Conservation (phyloP, 2,797 vertebrate species). For the Etheostoma perlongum region DNA sequence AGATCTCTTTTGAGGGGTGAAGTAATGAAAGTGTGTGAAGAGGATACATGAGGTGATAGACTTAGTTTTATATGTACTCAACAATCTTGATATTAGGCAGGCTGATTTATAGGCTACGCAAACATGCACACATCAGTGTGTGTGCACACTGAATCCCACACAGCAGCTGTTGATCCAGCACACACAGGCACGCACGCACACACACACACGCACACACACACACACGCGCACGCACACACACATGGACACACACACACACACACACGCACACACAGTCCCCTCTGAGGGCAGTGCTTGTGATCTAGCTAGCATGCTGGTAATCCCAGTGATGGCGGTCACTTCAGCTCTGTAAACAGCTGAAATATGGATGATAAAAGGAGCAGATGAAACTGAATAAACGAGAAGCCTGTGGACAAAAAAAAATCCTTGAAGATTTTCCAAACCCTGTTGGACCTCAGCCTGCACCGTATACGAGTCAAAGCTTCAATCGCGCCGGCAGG, state of each 20-base stretch:
- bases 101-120: conserved; percentile 35
- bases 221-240: conserved; percentile 17
- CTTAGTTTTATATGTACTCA: conserved; percentile 21
- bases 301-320: conserved; percentile 75
- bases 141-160: conserved; percentile 26
- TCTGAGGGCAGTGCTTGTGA: conserved; percentile 68
- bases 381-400: conserved; percentile 80
- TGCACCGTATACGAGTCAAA: conserved; percentile 42
- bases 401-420: conserved; percentile 65
- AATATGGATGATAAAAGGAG: conserved; percentile 82
- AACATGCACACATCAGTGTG: conserved; percentile 34
- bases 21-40: conserved; percentile 1
- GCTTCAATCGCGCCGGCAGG: conserved; percentile 46
- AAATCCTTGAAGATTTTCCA: conserved; percentile 74
- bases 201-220: neutral
- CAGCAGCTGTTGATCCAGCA: conserved; percentile 36
- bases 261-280: conserved; percentile 29
- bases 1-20: neutral
- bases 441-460: conserved; percentile 63
- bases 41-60: conserved; percentile 23
- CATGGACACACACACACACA: conserved; percentile 22
- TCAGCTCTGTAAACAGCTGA: conserved; percentile 80
- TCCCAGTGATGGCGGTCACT: conserved; percentile 75
- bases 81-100: conserved; percentile 41
- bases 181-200: no score